A percentile compares a stretch with the other conserved stretches of the same genome.
Evolutionary conservation across 2,888 invertebrate genomes (phyloP).

Genomic region (Drosophila mimetica): DNA sequence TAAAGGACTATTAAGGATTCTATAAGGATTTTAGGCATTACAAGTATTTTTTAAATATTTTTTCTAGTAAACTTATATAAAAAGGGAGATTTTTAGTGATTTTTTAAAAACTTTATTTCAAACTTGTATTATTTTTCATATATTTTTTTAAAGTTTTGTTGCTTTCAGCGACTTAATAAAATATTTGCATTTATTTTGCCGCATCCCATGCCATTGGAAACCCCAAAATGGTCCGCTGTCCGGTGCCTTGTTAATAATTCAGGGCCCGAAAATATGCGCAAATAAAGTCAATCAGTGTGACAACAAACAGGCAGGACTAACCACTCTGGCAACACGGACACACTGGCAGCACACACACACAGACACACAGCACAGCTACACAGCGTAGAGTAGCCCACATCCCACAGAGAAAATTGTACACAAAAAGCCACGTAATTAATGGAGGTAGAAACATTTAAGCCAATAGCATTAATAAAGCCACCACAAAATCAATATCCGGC

Average conservation of each 20-base stretch:
- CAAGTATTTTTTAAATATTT: no score
- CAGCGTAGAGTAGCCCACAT: slow-evolving; percentile 20
- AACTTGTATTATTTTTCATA: no score
- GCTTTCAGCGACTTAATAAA: neutral
- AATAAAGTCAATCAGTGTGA: slow-evolving; percentile 75
- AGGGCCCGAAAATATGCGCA: slow-evolving; percentile 63
- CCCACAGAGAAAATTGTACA: slow-evolving; percentile 58
- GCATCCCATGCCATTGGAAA: neutral
- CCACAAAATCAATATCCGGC: slow-evolving; percentile 85
- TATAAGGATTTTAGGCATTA: no score
- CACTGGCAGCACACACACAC: slow-evolving; percentile 3
- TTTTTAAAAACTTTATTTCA: no score
- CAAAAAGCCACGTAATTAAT: slow-evolving; percentile 83
- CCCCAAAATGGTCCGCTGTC: slow-evolving; percentile 1
- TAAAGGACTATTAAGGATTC: neutral
- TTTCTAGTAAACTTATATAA: no score
- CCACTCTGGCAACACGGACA: slow-evolving; percentile 30
- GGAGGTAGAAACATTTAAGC: slow-evolving; percentile 83
- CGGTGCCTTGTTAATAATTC: slow-evolving; percentile 71
- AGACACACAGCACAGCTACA: neutral
- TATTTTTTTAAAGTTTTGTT: no score
- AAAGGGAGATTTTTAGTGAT: no score
- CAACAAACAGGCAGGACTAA: slow-evolving; percentile 67
- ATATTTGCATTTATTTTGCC: neutral
- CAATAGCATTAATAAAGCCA: slow-evolving; percentile 85